Base-by-base conservation (phyloP, 1,140 invertebrate genomes). In the Solen grandis region DNA sequence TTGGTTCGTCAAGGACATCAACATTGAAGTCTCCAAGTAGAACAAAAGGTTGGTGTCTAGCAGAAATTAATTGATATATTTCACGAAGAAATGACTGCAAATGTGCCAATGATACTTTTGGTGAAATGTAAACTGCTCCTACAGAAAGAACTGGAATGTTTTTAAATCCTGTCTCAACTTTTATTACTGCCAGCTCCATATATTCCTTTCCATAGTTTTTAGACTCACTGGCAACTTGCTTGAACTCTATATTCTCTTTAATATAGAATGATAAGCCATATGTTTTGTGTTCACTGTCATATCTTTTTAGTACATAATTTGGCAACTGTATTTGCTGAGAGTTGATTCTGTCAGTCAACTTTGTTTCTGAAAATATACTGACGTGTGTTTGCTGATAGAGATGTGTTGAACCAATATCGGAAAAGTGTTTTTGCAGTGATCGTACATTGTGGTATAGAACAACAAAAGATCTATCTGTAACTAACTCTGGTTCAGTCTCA, bases 321-420 rank as follows among this genome's bases (percentile, higher is more conserved):
- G 31, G 5, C 5, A 38, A 5, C 13, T 8, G 5, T 5, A 16
- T 36, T 25, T 5, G 22, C n/a, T n/a, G n/a, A n/a, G 13, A 8
- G 22, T 4, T 2, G 22, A 16, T 22, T 65, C 36, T 8, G 10
- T 65, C 10, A 33, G 5, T 19, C 25, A 31, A 2, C 22, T 25
- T n/a, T 65, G 62, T 65, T 65, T 65, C 62, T 22, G 62, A 10
- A 25, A 65, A 38, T 2, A 65, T 65, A 65, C 5, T 36, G 8
- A 38, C 25, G n/a, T 65, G 5, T 8, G 62, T 13, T 38, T 5
- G 5, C 25, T 38, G 5, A 22, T 5, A 5, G 36, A 10, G 25
- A 31, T 13, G 5, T 36, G n/a, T n/a, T n/a, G n/a, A n/a, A n/a
- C n/a, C n/a, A n/a, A n/a, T n/a, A n/a, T n/a, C n/a, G n/a, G n/a